Conservation (phyloP, 2,113 vertebrate species). For the Ailuropoda melanoleuca region DNA sequence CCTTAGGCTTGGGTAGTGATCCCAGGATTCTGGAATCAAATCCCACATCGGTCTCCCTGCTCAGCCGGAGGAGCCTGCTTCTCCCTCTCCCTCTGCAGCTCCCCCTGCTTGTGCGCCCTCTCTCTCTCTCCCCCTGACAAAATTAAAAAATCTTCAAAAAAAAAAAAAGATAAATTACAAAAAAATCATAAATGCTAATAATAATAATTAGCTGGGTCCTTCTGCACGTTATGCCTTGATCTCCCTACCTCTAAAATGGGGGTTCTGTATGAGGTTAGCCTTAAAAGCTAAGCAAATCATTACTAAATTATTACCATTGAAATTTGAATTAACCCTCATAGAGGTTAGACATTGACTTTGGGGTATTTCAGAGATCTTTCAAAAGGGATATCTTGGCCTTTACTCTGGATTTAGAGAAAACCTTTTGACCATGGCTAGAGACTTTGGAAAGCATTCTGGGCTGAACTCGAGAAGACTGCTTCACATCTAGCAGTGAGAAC, state of each 20-base stretch:
- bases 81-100: too few relatives aligned
- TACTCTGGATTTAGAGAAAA: conserved; percentile 15
- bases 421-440: not conserved
- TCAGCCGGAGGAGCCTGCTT: too few relatives aligned
- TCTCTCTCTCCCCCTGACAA: too few relatives aligned
- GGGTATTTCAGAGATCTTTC: not conserved
- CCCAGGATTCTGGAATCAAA: too few relatives aligned
- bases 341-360: not conserved
- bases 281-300: conserved; percentile 8
- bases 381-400: not conserved
- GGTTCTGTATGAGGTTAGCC: not conserved
- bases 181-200: too few relatives aligned
- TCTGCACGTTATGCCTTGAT: not conserved
- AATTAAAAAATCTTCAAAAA: too few relatives aligned
- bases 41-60: too few relatives aligned
- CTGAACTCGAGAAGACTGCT: conserved; percentile 11
- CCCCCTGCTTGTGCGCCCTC: too few relatives aligned
- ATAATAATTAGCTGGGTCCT: not conserved
- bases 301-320: not conserved
- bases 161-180: too few relatives aligned
- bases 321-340: not conserved
- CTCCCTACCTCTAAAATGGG: not conserved
- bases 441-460: conserved; percentile 13
- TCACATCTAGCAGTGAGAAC: not conserved
- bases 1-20: too few relatives aligned